Percentiles rank a stretch among this genome's conserved stretches.
Evolutionary conservation across 2,797 vertebrate species (phyloP).

Genomic region (Lagocephalus sceleratus): DNA sequence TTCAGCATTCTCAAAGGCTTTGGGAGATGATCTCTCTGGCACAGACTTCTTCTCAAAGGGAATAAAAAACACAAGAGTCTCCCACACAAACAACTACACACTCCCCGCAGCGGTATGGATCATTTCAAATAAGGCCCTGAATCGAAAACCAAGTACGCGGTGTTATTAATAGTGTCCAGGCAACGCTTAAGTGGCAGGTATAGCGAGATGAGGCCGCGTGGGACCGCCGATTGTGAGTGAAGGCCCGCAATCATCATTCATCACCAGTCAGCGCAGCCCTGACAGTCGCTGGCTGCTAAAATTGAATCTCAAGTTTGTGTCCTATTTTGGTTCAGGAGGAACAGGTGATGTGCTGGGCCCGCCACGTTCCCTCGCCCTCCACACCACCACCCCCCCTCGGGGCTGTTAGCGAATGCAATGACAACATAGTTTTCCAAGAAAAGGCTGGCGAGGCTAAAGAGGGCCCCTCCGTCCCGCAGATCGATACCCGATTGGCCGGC

Average conservation of each 20-base stretch:
- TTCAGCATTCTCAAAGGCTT: not conserved
- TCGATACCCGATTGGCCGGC: conserved; percentile 46
- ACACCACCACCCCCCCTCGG: conserved; percentile 46
- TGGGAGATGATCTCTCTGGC: conserved; percentile 9
- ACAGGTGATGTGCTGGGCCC: conserved; percentile 71
- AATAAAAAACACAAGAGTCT: conserved; percentile 23
- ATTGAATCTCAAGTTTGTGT: conserved; percentile 77
- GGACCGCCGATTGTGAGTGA: conserved; percentile 58
- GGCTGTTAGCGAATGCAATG: conserved; percentile 60
- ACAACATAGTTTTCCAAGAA: conserved; percentile 67
- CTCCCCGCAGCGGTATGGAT: conserved; percentile 19
- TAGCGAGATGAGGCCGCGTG: conserved; percentile 53
- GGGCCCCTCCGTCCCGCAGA: conserved; percentile 15
- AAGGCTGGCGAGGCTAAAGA: conserved; percentile 33
- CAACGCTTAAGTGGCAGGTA: conserved; percentile 62
- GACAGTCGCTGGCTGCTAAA: conserved; percentile 66
- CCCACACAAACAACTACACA: conserved; percentile 21
- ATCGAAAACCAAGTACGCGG: conserved; percentile 25
- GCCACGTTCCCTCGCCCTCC: conserved; percentile 49
- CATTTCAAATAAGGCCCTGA: conserved; percentile 35
- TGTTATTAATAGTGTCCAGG: conserved; percentile 50
- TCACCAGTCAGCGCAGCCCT: conserved; percentile 44
- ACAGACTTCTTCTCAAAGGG: conserved; percentile 10
- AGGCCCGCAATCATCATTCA: conserved; percentile 69
- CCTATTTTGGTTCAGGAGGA: conserved; percentile 76